Evolutionary conservation across 2,797 vertebrate species (phyloP), one percentile per base, ranked within the genome.

Genomic region (Fistularia commersonii): DNA sequence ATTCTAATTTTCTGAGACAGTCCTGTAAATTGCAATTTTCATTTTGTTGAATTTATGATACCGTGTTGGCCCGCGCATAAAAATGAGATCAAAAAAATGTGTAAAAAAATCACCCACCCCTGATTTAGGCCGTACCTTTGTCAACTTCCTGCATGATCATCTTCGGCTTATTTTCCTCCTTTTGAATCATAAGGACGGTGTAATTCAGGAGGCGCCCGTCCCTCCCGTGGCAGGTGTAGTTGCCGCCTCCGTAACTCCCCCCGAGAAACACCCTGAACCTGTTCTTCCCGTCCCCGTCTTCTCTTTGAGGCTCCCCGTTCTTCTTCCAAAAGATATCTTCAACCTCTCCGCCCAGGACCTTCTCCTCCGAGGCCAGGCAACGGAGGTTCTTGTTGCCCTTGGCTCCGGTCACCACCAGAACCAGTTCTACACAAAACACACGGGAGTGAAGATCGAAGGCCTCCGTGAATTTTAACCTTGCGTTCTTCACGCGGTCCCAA

Each of bases 191-290:
- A 33, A 91, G 80, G 56, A 77, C 45, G 0, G 87, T 91, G 69
- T 90, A 61, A 65, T 90, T 90, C 11, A 91, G 73, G 13, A 85
- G 58, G 0, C 81, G 57, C 4, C 85, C 84, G 0, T 84, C 59
- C 32, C 36, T 31, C 45, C 51, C 52, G 74, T 88, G 71, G 64
- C 90, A 92, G 63, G 71, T 85, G 75, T 88, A 92, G 64, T 80
- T 86, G 8, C 83, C 87, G 8, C 89, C 84, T 32, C 81, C 86
- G 11, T 54, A 50, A 47, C 80, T 81, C 53, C 86, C 87, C 50
- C 81, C 63, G 32, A 85, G 66, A 43, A 32, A 12, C 32, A 81
- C 38, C 6, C 4, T 1, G 45, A 71, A 80, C 0, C 8, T 6
- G 47, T 84, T 88, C 8, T 84, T 86, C 6, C 10, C 76, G 48